Base-by-base conservation (phyloP, 2,797 vertebrate species). In the Arrhamphus sclerolepis region DNA sequence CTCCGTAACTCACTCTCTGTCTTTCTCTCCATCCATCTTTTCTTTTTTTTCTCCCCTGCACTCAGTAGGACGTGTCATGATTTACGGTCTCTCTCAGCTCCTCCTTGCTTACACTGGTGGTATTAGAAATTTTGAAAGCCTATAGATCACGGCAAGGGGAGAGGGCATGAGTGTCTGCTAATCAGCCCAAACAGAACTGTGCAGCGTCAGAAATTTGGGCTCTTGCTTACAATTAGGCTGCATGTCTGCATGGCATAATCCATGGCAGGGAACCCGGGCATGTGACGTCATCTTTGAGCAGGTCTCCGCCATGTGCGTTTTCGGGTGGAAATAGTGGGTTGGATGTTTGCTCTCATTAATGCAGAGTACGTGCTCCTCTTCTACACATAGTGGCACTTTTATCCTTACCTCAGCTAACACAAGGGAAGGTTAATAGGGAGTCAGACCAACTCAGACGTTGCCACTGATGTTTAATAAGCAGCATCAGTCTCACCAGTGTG, bases 51-150 rank as follows among this genome's bases (percentile, higher is more conserved):
- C 63, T 65, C 63, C 62, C 62, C 75, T 73, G 67, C 44, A 60
- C 75, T 84, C 75, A 71, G 77, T 78, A 80, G 74, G 84, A 81
- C 84, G 75, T 70, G 83, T 85, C 78, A 72, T 92, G 91, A 92
- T 90, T 92, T 90, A 91, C 89, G 81, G 86, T 83, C 80, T 82
- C 72, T 85, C 83, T 83, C 78, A 71, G 82, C 81, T 85, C 86
- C 81, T 87, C 79, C 82, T 73, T 80, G 83, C 89, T 90, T 80
- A 85, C 82, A 81, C 75, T 31, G 72, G 83, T 84, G 88, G 89
- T 87, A 86, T 89, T 88, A 89, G 88, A 89, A 90, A 90, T 88
- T 78, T 85, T 87, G 85, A 90, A 84, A 88, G 89, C 83, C 86
- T 87, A 89, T 91, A 90, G 87, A 93, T 92, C 90, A 91, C 57